Evolutionary conservation across 2,888 invertebrate genomes (phyloP), one percentile per base, ranked within the genome.

Genomic region (Lamellibrachia columna): DNA sequence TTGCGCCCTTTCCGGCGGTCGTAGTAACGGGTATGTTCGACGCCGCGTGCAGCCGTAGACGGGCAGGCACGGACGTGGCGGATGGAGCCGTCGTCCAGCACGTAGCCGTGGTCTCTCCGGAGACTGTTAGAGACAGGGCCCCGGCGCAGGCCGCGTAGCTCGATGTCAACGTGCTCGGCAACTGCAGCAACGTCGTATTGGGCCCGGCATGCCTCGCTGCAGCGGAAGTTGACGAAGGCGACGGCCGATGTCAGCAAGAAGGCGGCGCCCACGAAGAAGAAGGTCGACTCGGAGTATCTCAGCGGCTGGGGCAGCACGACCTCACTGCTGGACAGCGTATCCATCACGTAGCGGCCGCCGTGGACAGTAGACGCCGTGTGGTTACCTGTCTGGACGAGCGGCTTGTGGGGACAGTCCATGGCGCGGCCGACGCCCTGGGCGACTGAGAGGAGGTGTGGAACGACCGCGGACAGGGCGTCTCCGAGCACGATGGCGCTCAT

Each of bases 1-100:
- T 28, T 90, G 90, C 28, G 92, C 53, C 40, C 60, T 28, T n/a
- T 28, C 28, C 40, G 58, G 90, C 15, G 93, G 2, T 58, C 75
- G 90, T 52, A 52, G 28, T 55, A 90, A 7, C 28, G 55, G 11
- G 40, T 15, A 11, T n/a, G 92, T 15, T 11, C 53, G 52, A 9
- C 55, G 90, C 91, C 53, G 60, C 55, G 53, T 90, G 11, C 90
- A 92, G 28, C 3, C 60, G 9, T 92, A n/a, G 9, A 90, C 91
- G 75, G 22, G 22, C 75, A 75, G 11, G 75, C 75, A n/a, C 22
- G 75, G 22, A 75, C 58, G 53, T 94, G 94, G 22, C 93, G 58
- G 22, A 94, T 91, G 1, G 93, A 92, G 28, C 94, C 94, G 91
- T 94, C 94, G 53, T 94, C 94, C 52, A 93, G 92, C n/a, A 93